Base-by-base conservation (phyloP, 2,888 invertebrate genomes). In the Oligia strigilis region DNA sequence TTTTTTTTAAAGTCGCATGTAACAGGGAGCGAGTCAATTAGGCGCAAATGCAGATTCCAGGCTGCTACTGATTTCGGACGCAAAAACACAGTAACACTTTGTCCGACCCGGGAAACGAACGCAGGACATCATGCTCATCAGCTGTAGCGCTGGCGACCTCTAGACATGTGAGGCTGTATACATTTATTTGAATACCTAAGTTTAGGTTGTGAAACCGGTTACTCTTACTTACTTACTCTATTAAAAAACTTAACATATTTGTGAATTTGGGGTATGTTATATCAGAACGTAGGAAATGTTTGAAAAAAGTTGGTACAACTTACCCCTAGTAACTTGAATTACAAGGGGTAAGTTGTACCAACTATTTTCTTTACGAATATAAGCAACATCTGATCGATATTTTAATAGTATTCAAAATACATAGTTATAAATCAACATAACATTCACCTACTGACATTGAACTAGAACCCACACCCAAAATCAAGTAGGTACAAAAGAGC, bases 401-500 rank as follows among this genome's bases (percentile, higher is more conserved):
- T 29, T 36, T 23, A 43, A 13, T 17, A 71, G 19, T 2, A 40
- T 46, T 65, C 19, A 64, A 40, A n/a, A n/a, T n/a, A n/a, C n/a
- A 2, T 17, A 29, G 2, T 0, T 19, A 83, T 67, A 78, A 46
- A 11, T 62, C 52, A 55, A 62, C 52, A 46, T 17, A 55, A 19
- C 19, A 40, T 67, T 78, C 14, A 40, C 60, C 46, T 40, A 40
- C 29, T 78, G 29, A 83, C 40, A 69, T 70, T 79, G 49, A 84
- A 79, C 49, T 83, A 65, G 29, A n/a, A 70, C 23, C 46, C 19
- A 69, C 9, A 29, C 40, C 55, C 19, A 13, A 40, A 58, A 58
- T 58, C 49, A n/a, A 19, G 55, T 14, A 19, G 65, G 40, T 65
- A 84, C 81, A 65, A 70, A 84, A 49, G 72, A 78, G 29, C 60